phyloP scores from a whole-genome alignment of 1,140 invertebrate genomes.

The Uloborus diversus region DNA sequence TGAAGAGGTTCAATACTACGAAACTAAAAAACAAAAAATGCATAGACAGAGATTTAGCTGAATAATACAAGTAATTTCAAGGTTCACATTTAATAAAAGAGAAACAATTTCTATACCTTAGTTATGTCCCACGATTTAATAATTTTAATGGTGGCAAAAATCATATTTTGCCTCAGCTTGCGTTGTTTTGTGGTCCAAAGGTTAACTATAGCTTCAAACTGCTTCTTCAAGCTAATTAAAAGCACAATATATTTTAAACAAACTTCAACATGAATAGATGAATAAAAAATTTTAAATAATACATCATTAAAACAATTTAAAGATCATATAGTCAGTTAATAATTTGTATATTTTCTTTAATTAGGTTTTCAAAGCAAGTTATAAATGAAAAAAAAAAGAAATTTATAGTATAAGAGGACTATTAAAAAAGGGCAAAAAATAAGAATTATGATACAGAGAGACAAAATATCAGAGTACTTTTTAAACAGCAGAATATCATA shows the following conservation, averaged over 20 bases:
- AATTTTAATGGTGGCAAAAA: constrained; percentile 96
- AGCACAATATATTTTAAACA: background rate
- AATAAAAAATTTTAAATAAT: background rate
- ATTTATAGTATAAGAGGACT: background rate
- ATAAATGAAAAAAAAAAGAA: background rate
- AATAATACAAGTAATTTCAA: background rate
- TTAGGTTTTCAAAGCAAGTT: too few relatives aligned
- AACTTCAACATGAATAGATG: background rate
- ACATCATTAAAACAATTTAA: too few relatives aligned
- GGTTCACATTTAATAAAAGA: background rate
- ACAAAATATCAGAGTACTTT: background rate
- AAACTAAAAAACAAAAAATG: constrained; percentile 73
- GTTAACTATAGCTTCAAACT: constrained; percentile 89
- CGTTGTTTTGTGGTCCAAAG: constrained; percentile 96
- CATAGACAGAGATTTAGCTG: background rate
- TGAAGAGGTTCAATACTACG: constrained; percentile 94
- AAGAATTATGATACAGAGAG: background rate
- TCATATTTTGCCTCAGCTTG: constrained; percentile 95
- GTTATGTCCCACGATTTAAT: constrained; percentile 94
- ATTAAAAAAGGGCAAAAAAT: background rate
- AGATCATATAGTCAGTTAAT: too few relatives aligned
- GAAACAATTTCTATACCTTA: constrained; percentile 68
- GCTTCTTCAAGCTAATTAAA: constrained; percentile 73
- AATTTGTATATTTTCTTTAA: too few relatives aligned
- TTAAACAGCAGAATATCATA: too few relatives aligned